Evolutionary conservation across 2,888 invertebrate genomes (phyloP), one percentile per base, ranked within the genome.

Genomic region (Hypselothyrea guttata): DNA sequence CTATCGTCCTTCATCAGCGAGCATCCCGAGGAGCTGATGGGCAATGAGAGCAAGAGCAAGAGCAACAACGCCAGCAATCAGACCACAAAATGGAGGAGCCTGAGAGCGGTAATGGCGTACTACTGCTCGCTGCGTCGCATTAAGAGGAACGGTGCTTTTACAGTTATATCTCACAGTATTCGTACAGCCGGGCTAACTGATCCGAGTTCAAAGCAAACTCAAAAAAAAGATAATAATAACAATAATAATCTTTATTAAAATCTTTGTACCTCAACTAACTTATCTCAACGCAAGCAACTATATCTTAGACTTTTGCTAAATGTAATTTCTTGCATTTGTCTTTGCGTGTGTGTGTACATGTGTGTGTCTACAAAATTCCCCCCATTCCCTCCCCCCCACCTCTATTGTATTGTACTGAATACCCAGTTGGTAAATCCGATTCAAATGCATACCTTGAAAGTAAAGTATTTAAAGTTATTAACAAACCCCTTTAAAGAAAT

Each of bases 41-140:
- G 55, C 71, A 59, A 16, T 15, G 38, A 16, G n/a, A 59, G 54
- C 53, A 51, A 11, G 16, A 52, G 33, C 5, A 53, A 33, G 11
- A 49, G 15, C 15, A 33, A 34, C 33, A 15, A 16, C 35, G 48
- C 30, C 42, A 51, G 34, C 34, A 75, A 56, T 63, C 71, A 75
- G 56, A 82, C 83, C 38, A 95, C 95, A 91, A 95, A 94, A 90
- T 96, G 96, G 96, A 94, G 94, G 91, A 95, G 95, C 91, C 93
- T 96, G 86, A 93, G 95, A 89, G 95, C 95, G 87, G 96, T 95
- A 89, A 95, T 96, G 95, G 95, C 95, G 88, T 95, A 95, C 92
- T 96, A 96, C 93, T 94, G 95, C 91, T 94, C 95, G 86, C 93
- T 96, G 90, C 93, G 96, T 92, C 95, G 95, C 92, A 96, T 96